phyloP scores from a whole-genome alignment of 53 echinoderm and acorn worm genomes.

The Arbacia lixula region DNA sequence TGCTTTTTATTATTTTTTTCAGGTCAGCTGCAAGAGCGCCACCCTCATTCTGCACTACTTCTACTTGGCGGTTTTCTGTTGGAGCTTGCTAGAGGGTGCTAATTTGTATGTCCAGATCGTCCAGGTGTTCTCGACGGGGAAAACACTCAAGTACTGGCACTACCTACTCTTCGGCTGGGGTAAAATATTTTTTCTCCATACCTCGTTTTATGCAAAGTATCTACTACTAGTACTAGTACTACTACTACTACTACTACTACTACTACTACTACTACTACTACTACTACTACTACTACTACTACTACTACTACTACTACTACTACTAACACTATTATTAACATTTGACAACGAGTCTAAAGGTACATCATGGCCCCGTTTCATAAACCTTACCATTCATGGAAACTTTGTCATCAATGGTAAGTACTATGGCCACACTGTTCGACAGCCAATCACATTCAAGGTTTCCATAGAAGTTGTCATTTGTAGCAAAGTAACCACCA shows the following conservation, averaged over 20 bases:
- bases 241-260: neutral
- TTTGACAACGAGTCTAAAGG: no score
- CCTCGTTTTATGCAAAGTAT: no score
- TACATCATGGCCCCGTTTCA: no score
- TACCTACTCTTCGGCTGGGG: constrained; percentile 53
- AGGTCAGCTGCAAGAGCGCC: constrained; percentile 4
- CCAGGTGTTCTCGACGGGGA: constrained; percentile 42
- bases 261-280: neutral
- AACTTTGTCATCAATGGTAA: no score
- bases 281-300: neutral
- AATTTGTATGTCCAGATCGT: constrained; percentile 44
- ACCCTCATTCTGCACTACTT: constrained; percentile 17
- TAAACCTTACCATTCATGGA: no score
- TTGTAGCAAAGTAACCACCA: no score
- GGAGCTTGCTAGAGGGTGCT: constrained; percentile 35
- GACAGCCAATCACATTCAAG: no score
- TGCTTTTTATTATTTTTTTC: neutral
- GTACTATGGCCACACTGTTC: no score
- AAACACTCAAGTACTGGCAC: constrained; percentile 19
- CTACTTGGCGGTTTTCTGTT: constrained; percentile 42
- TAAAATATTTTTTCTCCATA: no score
- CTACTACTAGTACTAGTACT: neutral
- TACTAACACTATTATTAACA: neutral
- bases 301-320: neutral
- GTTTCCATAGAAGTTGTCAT: no score